Base-by-base conservation (phyloP, 35 echinoderm and acorn worm species). In the Ophioderma brevispina region DNA sequence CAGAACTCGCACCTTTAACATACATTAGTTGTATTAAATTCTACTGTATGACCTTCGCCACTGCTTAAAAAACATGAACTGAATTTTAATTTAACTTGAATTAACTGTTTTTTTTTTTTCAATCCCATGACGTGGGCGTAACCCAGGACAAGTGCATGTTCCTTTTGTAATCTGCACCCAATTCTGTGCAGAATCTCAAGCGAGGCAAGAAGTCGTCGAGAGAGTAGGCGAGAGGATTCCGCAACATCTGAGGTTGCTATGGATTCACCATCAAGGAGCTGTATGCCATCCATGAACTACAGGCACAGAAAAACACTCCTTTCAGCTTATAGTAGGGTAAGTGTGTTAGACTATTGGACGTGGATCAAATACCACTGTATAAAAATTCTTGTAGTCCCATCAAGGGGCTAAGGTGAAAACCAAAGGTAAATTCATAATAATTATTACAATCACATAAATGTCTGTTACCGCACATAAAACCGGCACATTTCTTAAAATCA, bases 71-170 rank as follows among this genome's bases (percentile, higher is more conserved):
- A 46, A 46, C 6, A 30, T 77, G 75, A 77, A 4, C 6, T 8
- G 23, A 77, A 77, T 31, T 30, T 31, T 31, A 77, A 8, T 77
- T 11, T 32, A 5, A 36, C 1, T 50, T n/a, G n/a, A n/a, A n/a
- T n/a, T n/a, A n/a, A n/a, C n/a, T n/a, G n/a, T n/a, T n/a, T n/a
- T n/a, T n/a, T n/a, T n/a, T n/a, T 30, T 33, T 70, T 35, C 49
- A 36, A n/a, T 85, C 49, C 17, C 37, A 99, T 93, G 97, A 39
- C 78, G 85, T 43, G 88, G 94, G 31, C 75, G 88, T 17, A 95
- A 99, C 94, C 94, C 95, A 99, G 75, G 97, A 99, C 81, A 99
- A 99, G 84, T 99, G 97, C 79, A 99, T 99, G 97, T 99, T 99
- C 78, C 94, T 99, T 21, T 77, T 99, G 37, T 99, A 99, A n/a